These are phyloP conservation scores for Enteromius thamalakanensis DNA, from an alignment of 2,797 vertebrate genomes.

Conservation along the genomic window DNA sequence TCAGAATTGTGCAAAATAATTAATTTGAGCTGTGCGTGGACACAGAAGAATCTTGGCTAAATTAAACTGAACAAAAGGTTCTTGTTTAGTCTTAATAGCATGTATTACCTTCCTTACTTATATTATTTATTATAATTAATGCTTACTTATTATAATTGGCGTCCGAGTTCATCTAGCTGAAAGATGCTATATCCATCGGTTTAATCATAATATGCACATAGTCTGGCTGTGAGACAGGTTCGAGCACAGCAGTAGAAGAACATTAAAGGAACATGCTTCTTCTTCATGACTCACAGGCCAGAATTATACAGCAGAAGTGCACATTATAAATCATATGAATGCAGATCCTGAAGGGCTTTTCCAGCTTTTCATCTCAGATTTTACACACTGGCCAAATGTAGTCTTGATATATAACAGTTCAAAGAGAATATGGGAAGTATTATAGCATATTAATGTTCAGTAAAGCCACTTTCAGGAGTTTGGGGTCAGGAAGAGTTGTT, in stretches of 20 bases:
- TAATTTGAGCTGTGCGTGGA: neutral
- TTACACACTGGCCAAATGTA: neutral
- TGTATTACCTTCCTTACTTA: neutral
- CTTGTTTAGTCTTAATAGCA: neutral
- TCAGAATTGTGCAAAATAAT: neutral
- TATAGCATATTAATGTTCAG: neutral
- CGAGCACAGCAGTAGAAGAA: neutral
- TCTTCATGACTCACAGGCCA: neutral
- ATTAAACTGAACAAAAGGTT: neutral
- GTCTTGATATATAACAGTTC: neutral
- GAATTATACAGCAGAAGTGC: neutral
- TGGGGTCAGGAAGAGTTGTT: neutral
- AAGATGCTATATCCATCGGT: constrained; percentile 11
- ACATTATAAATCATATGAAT: constrained; percentile 1
- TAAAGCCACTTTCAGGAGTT: neutral
- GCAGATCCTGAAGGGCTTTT: neutral
- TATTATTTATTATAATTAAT: too few species aligned
- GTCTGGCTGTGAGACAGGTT: neutral
- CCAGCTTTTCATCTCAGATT: neutral
- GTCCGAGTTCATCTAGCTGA: neutral
- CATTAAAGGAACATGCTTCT: constrained; percentile 4
- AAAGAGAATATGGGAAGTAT: constrained; percentile 6
- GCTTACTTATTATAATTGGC: neutral
- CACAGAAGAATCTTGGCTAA: neutral
- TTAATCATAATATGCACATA: constrained; percentile 6